A percentile compares a stretch with the other conserved stretches of the same genome.
Conservation (phyloP, 1,140 invertebrate genomes). For the Nephila pilipes region DNA sequence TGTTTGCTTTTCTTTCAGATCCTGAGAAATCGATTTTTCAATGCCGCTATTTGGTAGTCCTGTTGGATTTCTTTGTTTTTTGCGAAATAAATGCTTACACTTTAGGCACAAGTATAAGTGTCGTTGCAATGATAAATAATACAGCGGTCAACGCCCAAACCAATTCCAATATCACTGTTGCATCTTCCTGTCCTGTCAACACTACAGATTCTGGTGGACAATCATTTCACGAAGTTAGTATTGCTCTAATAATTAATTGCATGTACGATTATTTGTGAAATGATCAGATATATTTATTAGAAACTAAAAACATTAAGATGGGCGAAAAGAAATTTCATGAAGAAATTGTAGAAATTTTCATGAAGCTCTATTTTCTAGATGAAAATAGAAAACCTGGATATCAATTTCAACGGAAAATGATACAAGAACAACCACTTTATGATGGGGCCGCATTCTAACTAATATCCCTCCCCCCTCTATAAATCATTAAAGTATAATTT, state of each 20-base stretch:
- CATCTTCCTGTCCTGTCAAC: neutral
- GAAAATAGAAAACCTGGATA: no score
- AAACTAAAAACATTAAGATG: neutral
- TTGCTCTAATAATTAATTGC: neutral
- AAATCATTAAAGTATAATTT: no score
- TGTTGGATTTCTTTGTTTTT: slow-evolving; percentile 3
- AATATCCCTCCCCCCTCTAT: no score
- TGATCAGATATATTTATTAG: neutral
- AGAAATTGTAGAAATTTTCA: no score
- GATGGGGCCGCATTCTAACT: no score
- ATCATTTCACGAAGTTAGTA: neutral
- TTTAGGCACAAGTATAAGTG: neutral
- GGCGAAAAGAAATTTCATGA: no score
- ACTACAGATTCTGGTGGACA: neutral
- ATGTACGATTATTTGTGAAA: no score
- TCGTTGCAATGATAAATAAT: slow-evolving; percentile 42
- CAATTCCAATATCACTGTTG: neutral
- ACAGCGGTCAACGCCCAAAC: neutral
- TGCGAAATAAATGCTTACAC: neutral
- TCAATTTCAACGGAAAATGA: no score
- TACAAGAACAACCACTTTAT: no score
- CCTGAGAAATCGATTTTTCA: neutral
- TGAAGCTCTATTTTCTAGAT: no score
- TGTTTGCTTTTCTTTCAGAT: neutral
- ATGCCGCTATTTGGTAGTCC: neutral